Evolutionary conservation across 2,113 vertebrate species (phyloP).

Genomic region (Aviceda subcristata): DNA sequence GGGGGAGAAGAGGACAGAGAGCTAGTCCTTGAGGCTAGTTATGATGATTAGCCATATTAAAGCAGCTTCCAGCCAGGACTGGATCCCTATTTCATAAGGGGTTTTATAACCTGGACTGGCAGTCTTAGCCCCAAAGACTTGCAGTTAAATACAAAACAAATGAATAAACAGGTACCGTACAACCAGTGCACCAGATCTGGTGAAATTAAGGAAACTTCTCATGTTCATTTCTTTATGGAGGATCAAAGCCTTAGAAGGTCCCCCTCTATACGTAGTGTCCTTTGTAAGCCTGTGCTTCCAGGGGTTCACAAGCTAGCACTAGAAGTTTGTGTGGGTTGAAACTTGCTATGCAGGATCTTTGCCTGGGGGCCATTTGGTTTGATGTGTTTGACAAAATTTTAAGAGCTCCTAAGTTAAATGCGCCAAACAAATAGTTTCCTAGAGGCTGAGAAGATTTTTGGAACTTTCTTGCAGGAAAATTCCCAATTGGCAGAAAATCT

Average conservation of each 20-base stretch:
- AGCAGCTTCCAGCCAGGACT: background rate
- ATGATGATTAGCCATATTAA: background rate
- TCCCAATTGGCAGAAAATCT: conserved; percentile 39
- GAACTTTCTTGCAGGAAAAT: conserved; percentile 45
- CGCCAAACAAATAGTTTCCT: conserved; percentile 45
- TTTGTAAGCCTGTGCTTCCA: conserved; percentile 16
- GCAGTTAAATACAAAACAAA: background rate
- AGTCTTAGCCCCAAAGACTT: background rate
- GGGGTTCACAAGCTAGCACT: conserved; percentile 40
- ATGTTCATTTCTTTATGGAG: background rate
- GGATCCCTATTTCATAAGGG: background rate
- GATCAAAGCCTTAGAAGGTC: background rate
- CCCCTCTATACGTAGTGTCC: background rate
- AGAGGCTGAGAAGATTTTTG: conserved; percentile 19
- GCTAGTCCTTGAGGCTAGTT: background rate
- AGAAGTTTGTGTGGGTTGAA: conserved; percentile 51
- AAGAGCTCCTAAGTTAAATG: background rate
- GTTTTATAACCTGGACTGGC: background rate
- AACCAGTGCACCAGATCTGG: background rate
- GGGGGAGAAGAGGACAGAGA: background rate
- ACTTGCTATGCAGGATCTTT: conserved; percentile 42
- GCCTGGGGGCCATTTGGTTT: conserved; percentile 35
- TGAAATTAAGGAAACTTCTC: background rate
- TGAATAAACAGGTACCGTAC: background rate
- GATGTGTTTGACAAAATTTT: conserved; percentile 63